Base-by-base conservation (phyloP, 1,140 invertebrate species). In the Sycophaga agraensis region DNA sequence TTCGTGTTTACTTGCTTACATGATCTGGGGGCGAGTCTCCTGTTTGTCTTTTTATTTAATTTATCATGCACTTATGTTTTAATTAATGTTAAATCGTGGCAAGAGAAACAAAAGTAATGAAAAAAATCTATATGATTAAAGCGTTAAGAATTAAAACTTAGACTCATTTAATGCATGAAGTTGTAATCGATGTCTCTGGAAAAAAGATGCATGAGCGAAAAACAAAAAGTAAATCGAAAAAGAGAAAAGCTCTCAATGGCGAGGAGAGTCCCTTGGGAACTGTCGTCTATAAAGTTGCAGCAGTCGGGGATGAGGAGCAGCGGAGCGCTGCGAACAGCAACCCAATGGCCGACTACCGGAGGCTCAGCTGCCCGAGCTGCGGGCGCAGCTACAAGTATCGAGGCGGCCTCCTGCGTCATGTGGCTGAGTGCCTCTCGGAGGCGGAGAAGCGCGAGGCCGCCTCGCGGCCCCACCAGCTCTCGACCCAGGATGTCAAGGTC, bases 331-430 rank as follows among this genome's bases (percentile, higher is more conserved):
- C 48, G 58, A 55, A 59, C 51, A 57, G 54, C 46, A 74, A 74
- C 69, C 70, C 69, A 28, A 73, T 74, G 70, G 70, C 72, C 35
- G 72, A 74, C 70, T 75, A 77, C 68, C 72, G 73, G 31, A 69
- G 76, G 61, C 68, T 77, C 34, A 71, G 72, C 66, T 79, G 78
- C 56, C 76, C 73, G 22, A 75, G 70, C 59, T 64, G 62, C 24
- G 75, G 75, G 22, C 72, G 74, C 54, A 76, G 70, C 64, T 79
- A 78, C 71, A 78, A 79, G 62, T 78, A 78, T 71, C 71, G 77
- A 54, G 73, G 76, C 50, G 73, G 73, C 61, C 61, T 77, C 53
- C 66, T 77, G 35, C 68, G 73, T 58, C 78, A 83, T 69, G 68
- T 82, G 49, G 66, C 70, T 24, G 76, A 77, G 37, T 79, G 74